These are phyloP conservation scores for Scomber japonicus DNA, from an alignment of 2,113 vertebrate genomes.

Conservation along the genomic window DNA sequence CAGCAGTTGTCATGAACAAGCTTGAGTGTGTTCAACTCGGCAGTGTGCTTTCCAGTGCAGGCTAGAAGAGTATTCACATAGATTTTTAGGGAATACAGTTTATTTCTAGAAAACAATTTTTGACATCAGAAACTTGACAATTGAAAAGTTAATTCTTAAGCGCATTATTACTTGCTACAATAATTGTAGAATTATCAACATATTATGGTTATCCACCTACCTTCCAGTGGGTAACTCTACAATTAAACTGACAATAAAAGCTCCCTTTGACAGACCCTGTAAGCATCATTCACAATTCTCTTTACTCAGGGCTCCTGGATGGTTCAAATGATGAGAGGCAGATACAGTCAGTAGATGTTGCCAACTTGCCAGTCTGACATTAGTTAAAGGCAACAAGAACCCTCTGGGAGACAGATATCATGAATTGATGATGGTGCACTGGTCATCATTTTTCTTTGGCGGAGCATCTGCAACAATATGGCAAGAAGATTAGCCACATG, in stretches of 20 bases:
- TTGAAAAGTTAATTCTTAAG: not conserved
- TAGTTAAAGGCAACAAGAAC: conserved; percentile 18
- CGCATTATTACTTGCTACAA: not conserved
- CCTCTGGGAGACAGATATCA: conserved; percentile 13
- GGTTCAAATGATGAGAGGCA: conserved; percentile 24
- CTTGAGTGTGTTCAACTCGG: conserved; percentile 1
- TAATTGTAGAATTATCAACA: not conserved
- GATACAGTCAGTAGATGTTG: conserved; percentile 42
- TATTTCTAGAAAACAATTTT: not conserved
- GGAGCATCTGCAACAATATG: conserved; percentile 10
- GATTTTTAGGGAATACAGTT: not conserved
- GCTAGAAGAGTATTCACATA: not conserved
- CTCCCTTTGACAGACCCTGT: not conserved
- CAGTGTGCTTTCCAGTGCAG: not conserved
- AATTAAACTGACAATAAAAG: conserved; percentile 2
- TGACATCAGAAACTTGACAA: no score
- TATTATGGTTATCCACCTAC: not conserved
- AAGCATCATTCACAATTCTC: conserved; percentile 3
- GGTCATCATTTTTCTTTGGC: conserved; percentile 38
- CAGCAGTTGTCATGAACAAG: not conserved
- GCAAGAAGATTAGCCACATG: conserved; percentile 27
- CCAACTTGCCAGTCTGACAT: conserved; percentile 40
- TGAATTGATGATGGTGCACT: conserved; percentile 42
- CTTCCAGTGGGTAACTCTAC: not conserved
- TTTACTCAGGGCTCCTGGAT: not conserved